Evolutionary conservation across 2,888 invertebrate species (phyloP).

Genomic region (Coecobrya sp.): DNA sequence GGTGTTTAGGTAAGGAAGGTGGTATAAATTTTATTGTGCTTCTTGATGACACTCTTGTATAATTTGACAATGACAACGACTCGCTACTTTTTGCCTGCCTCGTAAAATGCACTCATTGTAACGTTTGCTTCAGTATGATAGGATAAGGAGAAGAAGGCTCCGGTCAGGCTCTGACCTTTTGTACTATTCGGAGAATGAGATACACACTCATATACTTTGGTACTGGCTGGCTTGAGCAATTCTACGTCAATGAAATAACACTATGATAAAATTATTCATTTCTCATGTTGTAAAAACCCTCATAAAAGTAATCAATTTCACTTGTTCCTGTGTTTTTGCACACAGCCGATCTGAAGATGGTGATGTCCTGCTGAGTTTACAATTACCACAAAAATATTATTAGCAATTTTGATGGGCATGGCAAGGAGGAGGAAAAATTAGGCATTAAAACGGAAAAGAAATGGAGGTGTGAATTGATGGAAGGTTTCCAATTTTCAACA

Average conservation of each 20-base stretch:
- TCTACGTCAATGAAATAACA: too few relatives aligned
- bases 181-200: neutral
- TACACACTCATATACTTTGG: too few relatives aligned
- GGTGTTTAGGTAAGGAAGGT: neutral
- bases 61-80: constrained; percentile 6
- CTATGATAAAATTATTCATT: neutral
- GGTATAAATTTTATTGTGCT: neutral
- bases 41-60: constrained; percentile 19
- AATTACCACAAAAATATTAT: neutral
- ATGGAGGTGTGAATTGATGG: neutral
- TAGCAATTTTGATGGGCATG: neutral
- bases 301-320: constrained; percentile 31
- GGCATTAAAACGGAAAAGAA: neutral
- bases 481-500: neutral
- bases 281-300: neutral
- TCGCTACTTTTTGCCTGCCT: neutral
- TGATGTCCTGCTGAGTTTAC: constrained; percentile 38
- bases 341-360: neutral
- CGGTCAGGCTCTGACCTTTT: constrained; percentile 12
- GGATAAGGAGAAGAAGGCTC: neutral
- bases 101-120: constrained; percentile 13
- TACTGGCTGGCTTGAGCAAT: too few relatives aligned
- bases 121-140: neutral
- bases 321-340: neutral
- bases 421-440: neutral